A percentile compares a stretch with the other conserved stretches of the same genome.
Evolutionary conservation across 2,797 vertebrate species (phyloP).

Genomic region (Chiroxiphia lanceolata): DNA sequence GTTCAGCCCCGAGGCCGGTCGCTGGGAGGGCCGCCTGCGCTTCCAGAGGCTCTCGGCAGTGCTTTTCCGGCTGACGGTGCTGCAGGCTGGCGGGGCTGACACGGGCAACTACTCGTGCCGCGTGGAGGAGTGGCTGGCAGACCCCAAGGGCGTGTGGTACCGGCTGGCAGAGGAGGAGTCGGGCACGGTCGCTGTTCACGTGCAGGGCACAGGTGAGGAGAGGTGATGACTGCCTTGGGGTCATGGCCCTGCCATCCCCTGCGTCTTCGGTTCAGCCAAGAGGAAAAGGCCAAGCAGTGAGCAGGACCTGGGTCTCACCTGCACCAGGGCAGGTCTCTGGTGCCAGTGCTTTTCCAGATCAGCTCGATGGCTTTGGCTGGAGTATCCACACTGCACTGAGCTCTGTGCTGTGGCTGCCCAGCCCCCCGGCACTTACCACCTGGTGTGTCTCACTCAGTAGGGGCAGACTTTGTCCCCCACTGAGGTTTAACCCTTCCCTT

Average conservation of each 20-base stretch:
- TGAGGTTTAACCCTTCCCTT: neutral
- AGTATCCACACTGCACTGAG: neutral
- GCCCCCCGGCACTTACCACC: neutral
- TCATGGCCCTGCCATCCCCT: neutral
- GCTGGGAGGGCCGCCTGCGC: conserved; percentile 86
- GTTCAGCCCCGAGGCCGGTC: conserved; percentile 78
- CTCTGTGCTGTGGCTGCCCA: neutral
- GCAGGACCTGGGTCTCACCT: neutral
- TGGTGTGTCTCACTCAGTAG: neutral
- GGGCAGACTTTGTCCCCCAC: accelerated
- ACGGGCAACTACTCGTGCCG: conserved; percentile 91
- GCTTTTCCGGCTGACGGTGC: conserved; percentile 90
- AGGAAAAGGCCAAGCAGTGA: neutral
- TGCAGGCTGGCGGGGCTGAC: conserved; percentile 80
- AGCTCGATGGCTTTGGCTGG: neutral
- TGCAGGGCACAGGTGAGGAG: conserved; percentile 85
- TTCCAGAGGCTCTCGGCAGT: conserved; percentile 88
- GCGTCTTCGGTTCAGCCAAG: neutral
- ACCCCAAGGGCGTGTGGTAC: conserved; percentile 91
- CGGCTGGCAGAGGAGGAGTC: conserved; percentile 90
- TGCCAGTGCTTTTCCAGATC: neutral
- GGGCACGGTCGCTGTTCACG: conserved; percentile 82
- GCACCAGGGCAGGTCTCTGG: neutral
- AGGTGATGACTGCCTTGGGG: accelerated
- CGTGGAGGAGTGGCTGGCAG: conserved; percentile 94